phyloP scores from a whole-genome alignment of 2,888 invertebrate genomes.

The Atethmia centrago region DNA sequence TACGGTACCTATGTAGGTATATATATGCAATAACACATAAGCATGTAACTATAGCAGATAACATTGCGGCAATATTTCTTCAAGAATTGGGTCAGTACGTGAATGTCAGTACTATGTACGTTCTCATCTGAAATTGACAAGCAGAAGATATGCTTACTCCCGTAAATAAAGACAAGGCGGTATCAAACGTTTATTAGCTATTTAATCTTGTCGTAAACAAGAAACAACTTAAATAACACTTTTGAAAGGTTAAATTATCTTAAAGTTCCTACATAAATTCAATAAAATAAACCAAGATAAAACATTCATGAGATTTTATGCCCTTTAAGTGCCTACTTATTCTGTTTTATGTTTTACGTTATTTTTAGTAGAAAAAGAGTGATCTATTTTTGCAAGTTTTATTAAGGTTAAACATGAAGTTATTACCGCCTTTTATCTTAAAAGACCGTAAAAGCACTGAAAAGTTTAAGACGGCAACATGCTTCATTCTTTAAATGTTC shows the following conservation, averaged over 20 bases:
- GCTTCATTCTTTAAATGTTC: conserved; percentile 15
- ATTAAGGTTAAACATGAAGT: conserved; percentile 8
- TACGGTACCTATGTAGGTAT: background rate
- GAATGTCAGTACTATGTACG: background rate
- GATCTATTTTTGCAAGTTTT: background rate
- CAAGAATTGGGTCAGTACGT: conserved; percentile 38
- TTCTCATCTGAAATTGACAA: conserved; percentile 6
- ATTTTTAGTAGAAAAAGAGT: conserved; percentile 7
- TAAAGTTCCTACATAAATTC: conserved; percentile 25
- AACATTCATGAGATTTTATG: conserved; percentile 40
- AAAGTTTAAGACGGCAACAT: background rate
- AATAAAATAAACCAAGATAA: conserved; percentile 42
- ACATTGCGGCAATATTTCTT: conserved; percentile 28
- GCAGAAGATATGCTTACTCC: background rate
- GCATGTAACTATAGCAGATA: conserved; percentile 19
- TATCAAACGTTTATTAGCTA: conserved; percentile 11
- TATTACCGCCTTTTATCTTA: background rate
- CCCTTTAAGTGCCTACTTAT: conserved; percentile 26
- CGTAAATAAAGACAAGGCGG: background rate
- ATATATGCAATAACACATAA: conserved; percentile 8
- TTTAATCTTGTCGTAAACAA: conserved; percentile 9
- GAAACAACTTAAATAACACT: conserved; percentile 37
- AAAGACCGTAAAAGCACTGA: conserved; percentile 1
- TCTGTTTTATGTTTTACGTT: conserved; percentile 33
- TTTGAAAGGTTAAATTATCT: conserved; percentile 31